A percentile compares a stretch with the other conserved stretches of the same genome.
These are phyloP conservation scores for Clarias platycephalus DNA, from an alignment of 2,797 vertebrate genomes.

Conservation along the genomic window DNA sequence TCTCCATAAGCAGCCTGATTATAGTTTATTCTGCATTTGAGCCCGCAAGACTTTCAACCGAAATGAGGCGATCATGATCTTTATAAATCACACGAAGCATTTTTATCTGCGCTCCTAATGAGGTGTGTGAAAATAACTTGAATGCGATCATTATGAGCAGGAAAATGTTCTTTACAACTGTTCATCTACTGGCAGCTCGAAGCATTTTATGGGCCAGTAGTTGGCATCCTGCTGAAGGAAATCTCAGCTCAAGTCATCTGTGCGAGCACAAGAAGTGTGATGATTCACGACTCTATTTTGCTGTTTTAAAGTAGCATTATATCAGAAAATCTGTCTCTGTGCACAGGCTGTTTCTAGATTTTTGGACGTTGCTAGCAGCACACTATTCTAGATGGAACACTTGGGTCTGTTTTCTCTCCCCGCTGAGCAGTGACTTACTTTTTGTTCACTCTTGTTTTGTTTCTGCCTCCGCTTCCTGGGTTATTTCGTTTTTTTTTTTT, in stretches of 20 bases:
- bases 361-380: not conserved
- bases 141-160: slow-evolving; percentile 23
- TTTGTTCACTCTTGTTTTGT: not conserved
- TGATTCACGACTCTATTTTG: not conserved
- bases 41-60: not conserved
- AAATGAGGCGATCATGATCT: not conserved
- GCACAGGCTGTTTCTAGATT: not conserved
- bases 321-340: not conserved
- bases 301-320: slow-evolving; percentile 5
- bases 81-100: not conserved
- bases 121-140: slow-evolving; percentile 1
- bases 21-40: not conserved
- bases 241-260: not conserved
- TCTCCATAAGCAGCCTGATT: too few relatives aligned
- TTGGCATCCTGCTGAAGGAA: slow-evolving; percentile 17
- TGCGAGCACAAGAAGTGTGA: not conserved
- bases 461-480: not conserved
- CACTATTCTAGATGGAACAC: not conserved
- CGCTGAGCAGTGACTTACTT: not conserved
- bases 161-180: slow-evolving; percentile 24
- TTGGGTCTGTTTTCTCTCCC: not conserved
- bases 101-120: slow-evolving; percentile 22
- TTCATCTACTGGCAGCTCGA: not conserved
- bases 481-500: slow-evolving; percentile 1
- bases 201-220: slow-evolving; percentile 9